These are phyloP conservation scores for Chondrilla cf. caribensis DNA, from an alignment of 37 sponge, comb jelly and placozoan species.

Conservation along the genomic window DNA sequence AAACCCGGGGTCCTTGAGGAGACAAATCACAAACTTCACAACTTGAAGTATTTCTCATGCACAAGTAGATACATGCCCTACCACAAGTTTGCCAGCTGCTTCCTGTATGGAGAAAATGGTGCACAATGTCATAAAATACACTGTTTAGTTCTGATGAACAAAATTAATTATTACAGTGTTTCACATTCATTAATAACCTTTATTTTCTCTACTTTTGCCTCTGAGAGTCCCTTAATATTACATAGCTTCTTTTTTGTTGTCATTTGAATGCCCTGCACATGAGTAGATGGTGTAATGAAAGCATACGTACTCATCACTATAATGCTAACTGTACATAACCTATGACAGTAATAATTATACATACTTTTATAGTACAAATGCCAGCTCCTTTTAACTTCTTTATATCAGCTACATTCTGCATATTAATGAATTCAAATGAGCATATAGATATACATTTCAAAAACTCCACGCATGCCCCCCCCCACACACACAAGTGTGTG, in stretches of 20 bases:
- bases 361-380: slow-evolving; percentile 93
- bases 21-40: too few species aligned
- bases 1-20: slow-evolving; percentile 82
- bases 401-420: slow-evolving; percentile 94
- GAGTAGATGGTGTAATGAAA: not conserved
- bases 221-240: slow-evolving; percentile 92
- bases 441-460: too few species aligned
- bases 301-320: not conserved
- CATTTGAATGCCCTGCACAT: slow-evolving; percentile 91
- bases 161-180: too few species aligned
- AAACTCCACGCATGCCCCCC: not conserved
- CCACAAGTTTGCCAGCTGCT: slow-evolving; percentile 20
- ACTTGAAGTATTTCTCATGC: too few species aligned
- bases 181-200: slow-evolving; percentile 54
- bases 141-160: too few species aligned
- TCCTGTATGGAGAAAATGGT: slow-evolving; percentile 44
- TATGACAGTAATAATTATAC: too few species aligned
- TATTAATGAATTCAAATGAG: too few species aligned
- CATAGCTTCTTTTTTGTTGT: slow-evolving; percentile 90
- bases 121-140: too few species aligned
- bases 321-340: too few species aligned
- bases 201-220: slow-evolving; percentile 99
- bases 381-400: slow-evolving; percentile 96
- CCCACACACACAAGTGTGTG: too few species aligned
- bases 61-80: too few species aligned